A percentile compares a stretch with the other conserved stretches of the same genome.
Conservation (phyloP, 2,888 invertebrate species). For the Catocala sponsa region DNA sequence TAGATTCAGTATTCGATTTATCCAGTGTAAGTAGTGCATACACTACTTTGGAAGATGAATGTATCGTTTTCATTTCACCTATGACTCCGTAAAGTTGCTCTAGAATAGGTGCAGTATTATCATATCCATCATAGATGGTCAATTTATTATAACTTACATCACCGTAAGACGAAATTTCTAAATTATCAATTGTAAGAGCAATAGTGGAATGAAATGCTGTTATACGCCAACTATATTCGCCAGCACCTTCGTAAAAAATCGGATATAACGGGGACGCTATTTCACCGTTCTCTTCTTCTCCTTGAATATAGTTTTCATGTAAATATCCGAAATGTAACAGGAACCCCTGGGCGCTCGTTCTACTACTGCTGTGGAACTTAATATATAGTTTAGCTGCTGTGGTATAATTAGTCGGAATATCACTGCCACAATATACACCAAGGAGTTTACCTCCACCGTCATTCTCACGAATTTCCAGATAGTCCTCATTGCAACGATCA, state of each 20-base stretch:
- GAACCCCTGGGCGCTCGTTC: constrained; percentile 91
- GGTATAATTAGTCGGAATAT: constrained; percentile 89
- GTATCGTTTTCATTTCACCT: constrained; percentile 54
- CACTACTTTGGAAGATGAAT: constrained; percentile 90
- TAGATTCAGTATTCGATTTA: constrained; percentile 62
- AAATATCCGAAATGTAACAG: constrained; percentile 91
- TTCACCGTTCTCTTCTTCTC: too few species aligned
- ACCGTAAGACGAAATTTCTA: constrained; percentile 69
- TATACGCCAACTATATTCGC: constrained; percentile 91
- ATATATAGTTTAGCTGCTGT: constrained; percentile 90
- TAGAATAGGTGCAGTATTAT: constrained; percentile 88
- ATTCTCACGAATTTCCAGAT: constrained; percentile 93
- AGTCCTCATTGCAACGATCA: constrained; percentile 94
- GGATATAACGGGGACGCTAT: constrained; percentile 72
- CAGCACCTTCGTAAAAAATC: constrained; percentile 70
- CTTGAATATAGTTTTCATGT: constrained; percentile 91
- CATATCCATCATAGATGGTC: constrained; percentile 91
- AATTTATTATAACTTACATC: constrained; percentile 68
- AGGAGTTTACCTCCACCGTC: constrained; percentile 90
- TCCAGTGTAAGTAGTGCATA: constrained; percentile 86
- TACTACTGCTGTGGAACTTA: constrained; percentile 91
- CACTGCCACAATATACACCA: constrained; percentile 91
- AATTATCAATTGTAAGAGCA: constrained; percentile 56
- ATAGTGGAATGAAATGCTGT: constrained; percentile 75
- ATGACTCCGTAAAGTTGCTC: constrained; percentile 86